Evolutionary conservation across 2,888 invertebrate species (phyloP).

Genomic region (Cephus runcator): DNA sequence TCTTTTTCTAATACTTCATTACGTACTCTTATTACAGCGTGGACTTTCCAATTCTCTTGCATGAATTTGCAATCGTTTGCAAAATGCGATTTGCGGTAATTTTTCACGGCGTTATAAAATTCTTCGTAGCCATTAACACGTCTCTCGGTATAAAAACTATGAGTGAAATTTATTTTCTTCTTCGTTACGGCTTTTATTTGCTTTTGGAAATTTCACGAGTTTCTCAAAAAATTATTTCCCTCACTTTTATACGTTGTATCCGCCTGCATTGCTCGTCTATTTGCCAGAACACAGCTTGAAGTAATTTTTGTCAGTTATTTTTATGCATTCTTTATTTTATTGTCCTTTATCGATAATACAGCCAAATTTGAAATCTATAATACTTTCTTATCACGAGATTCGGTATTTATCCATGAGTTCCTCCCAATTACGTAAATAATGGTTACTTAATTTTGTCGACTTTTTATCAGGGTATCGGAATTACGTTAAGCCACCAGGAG

Average conservation of each 20-base stretch:
- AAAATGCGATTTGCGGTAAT: neutral
- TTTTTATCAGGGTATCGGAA: neutral
- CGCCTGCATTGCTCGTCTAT: neutral
- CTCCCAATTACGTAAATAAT: neutral
- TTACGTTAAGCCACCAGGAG: neutral
- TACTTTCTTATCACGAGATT: neutral
- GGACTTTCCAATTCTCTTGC: neutral
- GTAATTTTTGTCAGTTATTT: neutral
- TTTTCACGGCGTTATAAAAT: neutral
- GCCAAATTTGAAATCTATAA: neutral
- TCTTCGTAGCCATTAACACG: neutral
- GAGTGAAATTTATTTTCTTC: neutral
- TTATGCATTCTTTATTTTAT: neutral
- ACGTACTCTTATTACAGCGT: neutral
- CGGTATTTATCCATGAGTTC: neutral
- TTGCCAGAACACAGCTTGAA: neutral
- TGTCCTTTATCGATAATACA: neutral
- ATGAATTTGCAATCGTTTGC: neutral
- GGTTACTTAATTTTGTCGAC: neutral
- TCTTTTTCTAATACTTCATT: neutral
- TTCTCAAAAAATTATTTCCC: neutral
- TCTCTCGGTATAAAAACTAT: neutral
- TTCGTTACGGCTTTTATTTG: neutral
- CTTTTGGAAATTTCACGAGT: neutral
- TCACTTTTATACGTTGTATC: neutral